Percentiles rank a stretch among this genome's conserved stretches.
phyloP scores from a whole-genome alignment of 2,797 vertebrate genomes.

The Pempheris klunzingeri region DNA sequence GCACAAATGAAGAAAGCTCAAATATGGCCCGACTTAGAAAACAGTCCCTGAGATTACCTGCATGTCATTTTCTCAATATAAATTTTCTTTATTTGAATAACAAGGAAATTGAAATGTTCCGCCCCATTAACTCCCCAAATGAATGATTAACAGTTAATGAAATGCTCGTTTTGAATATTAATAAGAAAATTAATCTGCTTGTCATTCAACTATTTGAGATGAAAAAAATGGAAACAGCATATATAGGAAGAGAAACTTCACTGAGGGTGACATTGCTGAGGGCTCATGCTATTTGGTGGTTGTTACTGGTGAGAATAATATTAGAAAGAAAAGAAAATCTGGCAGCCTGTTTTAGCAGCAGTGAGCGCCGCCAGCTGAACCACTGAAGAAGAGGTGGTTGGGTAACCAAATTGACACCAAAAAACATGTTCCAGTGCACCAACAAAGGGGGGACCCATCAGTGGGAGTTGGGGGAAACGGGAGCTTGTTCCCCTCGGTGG shows the following conservation, averaged over 20 bases:
- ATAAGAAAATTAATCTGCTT: slow-evolving; percentile 51
- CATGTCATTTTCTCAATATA: neutral
- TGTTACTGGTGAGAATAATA: slow-evolving; percentile 10
- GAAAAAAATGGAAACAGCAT: neutral
- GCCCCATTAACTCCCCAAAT: slow-evolving; percentile 45
- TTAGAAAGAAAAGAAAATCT: neutral
- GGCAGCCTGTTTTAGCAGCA: slow-evolving; percentile 8
- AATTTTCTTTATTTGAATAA: slow-evolving; percentile 17
- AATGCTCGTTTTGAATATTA: slow-evolving; percentile 36
- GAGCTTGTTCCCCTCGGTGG: slow-evolving; percentile 48
- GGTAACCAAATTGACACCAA: slow-evolving; percentile 19
- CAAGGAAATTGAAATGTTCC: slow-evolving; percentile 42
- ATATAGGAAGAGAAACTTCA: slow-evolving; percentile 13
- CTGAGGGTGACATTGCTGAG: slow-evolving; percentile 27
- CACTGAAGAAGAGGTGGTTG: slow-evolving; percentile 37
- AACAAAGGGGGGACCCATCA: slow-evolving; percentile 46
- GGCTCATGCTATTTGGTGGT: neutral
- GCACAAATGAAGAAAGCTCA: neutral
- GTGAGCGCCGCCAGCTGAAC: slow-evolving; percentile 27
- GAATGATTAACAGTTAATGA: slow-evolving; percentile 43
- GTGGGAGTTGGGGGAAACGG: slow-evolving; percentile 41
- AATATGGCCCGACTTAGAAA: neutral
- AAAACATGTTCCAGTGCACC: slow-evolving; percentile 33
- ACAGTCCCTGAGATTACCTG: neutral
- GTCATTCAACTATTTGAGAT: slow-evolving; percentile 28